phyloP scores from a whole-genome alignment of 2,797 vertebrate genomes.

The Tangara arthus region DNA sequence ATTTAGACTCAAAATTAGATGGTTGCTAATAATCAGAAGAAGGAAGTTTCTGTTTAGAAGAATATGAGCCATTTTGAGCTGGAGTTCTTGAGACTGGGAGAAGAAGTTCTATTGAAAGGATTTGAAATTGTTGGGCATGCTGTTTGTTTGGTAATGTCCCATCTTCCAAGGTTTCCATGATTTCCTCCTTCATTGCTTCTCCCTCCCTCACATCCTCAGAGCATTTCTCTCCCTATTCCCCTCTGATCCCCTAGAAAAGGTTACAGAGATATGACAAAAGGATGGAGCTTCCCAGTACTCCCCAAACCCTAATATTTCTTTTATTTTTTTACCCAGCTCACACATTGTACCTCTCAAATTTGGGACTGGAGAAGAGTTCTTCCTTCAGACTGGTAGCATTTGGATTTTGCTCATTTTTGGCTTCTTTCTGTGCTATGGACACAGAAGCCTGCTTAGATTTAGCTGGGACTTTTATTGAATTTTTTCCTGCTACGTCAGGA shows the following conservation, averaged over 20 bases:
- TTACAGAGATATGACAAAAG: not conserved
- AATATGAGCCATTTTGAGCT: not conserved
- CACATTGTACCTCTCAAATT: not conserved
- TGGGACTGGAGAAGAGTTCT: not conserved
- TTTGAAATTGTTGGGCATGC: not conserved
- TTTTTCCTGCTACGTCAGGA: not conserved
- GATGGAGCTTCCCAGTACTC: not conserved
- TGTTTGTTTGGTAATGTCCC: not conserved
- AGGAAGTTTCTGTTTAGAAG: not conserved
- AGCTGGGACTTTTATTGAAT: not conserved
- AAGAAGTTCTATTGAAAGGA: not conserved
- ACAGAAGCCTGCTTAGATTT: not conserved
- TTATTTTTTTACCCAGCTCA: not conserved
- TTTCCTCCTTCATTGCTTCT: not conserved
- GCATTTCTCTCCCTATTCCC: rapidly evolving
- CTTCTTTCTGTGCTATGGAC: not conserved
- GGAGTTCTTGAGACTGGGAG: not conserved
- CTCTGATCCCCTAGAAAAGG: not conserved
- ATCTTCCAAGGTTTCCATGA: not conserved
- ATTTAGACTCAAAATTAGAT: not conserved
- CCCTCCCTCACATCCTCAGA: not conserved
- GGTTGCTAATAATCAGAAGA: not conserved
- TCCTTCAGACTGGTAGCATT: not conserved
- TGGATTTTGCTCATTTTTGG: not conserved
- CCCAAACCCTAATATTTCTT: not conserved